Percentiles rank a stretch among this genome's conserved stretches.
phyloP scores from a whole-genome alignment of 2,797 vertebrate species.

The Dryobates pubescens region DNA sequence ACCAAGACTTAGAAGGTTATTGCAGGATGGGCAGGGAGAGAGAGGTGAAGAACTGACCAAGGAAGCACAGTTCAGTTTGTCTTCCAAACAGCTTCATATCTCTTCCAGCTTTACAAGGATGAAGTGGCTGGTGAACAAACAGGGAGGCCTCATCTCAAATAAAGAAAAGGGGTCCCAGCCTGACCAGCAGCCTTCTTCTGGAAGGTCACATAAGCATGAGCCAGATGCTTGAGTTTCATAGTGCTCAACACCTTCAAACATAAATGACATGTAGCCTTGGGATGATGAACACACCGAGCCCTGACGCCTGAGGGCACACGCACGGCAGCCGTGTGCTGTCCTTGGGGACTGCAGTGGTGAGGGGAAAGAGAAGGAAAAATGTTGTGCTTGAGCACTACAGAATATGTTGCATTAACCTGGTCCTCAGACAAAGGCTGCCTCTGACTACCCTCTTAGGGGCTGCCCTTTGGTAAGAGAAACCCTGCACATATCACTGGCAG shows the following conservation, averaged over 20 bases:
- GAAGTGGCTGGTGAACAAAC: conserved; percentile 61
- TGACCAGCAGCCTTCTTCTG: conserved; percentile 33
- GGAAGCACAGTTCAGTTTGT: conserved; percentile 60
- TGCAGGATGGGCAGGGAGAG: conserved; percentile 54
- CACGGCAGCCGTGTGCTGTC: background rate
- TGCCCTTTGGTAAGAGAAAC: background rate
- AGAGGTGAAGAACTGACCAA: conserved; percentile 69
- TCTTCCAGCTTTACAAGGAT: conserved; percentile 61
- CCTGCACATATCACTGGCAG: background rate
- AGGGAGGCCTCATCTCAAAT: conserved; percentile 20
- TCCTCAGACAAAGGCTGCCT: background rate
- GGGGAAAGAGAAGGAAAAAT: background rate
- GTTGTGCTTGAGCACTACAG: background rate
- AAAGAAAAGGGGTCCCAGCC: background rate
- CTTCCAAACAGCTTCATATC: conserved; percentile 65
- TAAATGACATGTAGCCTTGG: background rate
- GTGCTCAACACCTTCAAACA: background rate
- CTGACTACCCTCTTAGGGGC: background rate
- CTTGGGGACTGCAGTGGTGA: background rate
- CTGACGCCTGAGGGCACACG: background rate
- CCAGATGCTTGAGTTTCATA: background rate
- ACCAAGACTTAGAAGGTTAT: conserved; percentile 49
- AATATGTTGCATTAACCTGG: background rate
- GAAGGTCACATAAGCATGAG: conserved; percentile 27
- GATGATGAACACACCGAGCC: background rate